phyloP scores from a whole-genome alignment of 2,888 invertebrate species.

The Ypsolopha scabrella region DNA sequence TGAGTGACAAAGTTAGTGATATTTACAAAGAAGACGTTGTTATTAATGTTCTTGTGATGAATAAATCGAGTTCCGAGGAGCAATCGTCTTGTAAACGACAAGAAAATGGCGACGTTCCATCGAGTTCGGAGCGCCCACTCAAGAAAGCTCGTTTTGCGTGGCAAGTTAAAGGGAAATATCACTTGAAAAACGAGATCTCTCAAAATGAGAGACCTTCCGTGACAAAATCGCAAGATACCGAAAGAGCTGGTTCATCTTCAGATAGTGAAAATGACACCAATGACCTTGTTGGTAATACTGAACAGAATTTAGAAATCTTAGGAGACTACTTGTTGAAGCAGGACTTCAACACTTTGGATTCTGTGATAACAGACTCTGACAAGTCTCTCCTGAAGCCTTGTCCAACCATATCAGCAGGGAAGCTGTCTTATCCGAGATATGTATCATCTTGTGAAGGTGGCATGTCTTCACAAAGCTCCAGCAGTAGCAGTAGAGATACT shows the following conservation, averaged over 20 bases:
- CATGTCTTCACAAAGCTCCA: constrained; percentile 5
- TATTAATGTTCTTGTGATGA: constrained; percentile 35
- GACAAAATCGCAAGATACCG: constrained; percentile 16
- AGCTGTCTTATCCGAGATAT: constrained; percentile 40
- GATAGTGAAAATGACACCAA: constrained; percentile 23
- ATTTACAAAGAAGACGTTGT: constrained; percentile 19
- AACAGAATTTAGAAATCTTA: constrained; percentile 46
- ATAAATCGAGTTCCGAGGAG: constrained; percentile 41
- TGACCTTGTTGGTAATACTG: constrained; percentile 30
- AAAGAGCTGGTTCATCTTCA: constrained; percentile 22
- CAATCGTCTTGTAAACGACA: constrained; percentile 62
- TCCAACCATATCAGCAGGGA: constrained; percentile 28
- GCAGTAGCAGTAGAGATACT: constrained; percentile 14
- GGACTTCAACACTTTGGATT: constrained; percentile 41
- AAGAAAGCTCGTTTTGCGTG: constrained; percentile 76
- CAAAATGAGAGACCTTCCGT: constrained; percentile 18
- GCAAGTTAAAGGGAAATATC: constrained; percentile 76
- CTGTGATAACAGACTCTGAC: constrained; percentile 32
- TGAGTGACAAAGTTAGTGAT: constrained; percentile 29
- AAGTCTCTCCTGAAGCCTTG: constrained; percentile 28
- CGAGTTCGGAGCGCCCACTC: constrained; percentile 69
- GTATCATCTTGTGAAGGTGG: constrained; percentile 28
- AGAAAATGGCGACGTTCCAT: constrained; percentile 62
- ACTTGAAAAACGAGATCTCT: constrained; percentile 58
- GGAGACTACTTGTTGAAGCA: constrained; percentile 50